phyloP scores from a whole-genome alignment of 2,113 vertebrate species.

The Podocnemis expansa region DNA sequence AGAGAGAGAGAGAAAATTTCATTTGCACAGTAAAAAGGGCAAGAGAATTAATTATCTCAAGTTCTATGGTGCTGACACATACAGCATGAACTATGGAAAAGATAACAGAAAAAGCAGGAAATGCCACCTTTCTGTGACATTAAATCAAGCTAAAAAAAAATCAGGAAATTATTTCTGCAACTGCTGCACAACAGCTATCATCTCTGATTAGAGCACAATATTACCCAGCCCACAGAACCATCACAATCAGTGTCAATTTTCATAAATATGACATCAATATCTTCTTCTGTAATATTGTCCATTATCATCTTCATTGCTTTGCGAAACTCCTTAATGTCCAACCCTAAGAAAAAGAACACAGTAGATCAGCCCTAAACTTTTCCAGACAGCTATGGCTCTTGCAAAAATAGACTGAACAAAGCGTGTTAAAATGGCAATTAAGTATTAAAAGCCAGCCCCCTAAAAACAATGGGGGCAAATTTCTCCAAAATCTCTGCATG shows the following conservation, averaged over 20 bases:
- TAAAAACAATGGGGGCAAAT: neutral
- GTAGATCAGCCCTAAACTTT: neutral
- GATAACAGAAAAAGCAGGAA: neutral
- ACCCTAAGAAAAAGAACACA: conserved; percentile 2
- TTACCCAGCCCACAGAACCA: conserved; percentile 68
- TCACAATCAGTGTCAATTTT: conserved; percentile 70
- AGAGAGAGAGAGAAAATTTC: neutral
- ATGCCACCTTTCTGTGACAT: neutral
- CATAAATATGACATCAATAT: conserved; percentile 53
- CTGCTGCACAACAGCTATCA: neutral
- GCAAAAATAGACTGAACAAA: neutral
- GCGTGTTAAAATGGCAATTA: neutral
- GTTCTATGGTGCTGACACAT: neutral
- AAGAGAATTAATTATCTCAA: conserved; percentile 2
- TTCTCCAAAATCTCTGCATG: neutral
- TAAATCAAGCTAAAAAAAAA: neutral
- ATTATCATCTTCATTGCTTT: conserved; percentile 53
- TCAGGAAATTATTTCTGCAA: conserved; percentile 46
- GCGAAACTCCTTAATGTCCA: conserved; percentile 54
- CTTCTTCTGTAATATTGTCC: conserved; percentile 19
- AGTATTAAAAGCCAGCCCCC: neutral
- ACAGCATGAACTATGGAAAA: neutral
- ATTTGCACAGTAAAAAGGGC: neutral
- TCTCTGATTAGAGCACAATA: neutral
- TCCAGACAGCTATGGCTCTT: neutral